Evolutionary conservation across 2,113 vertebrate genomes (phyloP).

Genomic region (Pycnonotus jocosus): DNA sequence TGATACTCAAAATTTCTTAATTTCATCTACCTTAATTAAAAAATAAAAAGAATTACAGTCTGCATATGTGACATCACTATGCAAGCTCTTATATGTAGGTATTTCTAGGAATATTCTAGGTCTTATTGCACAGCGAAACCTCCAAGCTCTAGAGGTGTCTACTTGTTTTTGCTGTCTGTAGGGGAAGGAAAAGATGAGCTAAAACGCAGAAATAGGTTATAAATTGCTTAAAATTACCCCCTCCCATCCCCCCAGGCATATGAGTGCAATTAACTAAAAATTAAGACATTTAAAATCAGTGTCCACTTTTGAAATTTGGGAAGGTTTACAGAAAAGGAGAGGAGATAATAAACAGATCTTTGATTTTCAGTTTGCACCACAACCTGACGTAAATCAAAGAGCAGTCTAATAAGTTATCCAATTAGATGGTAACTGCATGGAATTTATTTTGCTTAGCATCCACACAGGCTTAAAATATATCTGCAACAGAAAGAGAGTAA

Average conservation of each 20-base stretch:
- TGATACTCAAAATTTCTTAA: not conserved
- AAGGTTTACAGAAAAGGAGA: not conserved
- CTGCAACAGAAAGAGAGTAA: not conserved
- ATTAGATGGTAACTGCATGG: not conserved
- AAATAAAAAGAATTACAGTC: not conserved
- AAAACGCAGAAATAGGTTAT: not conserved
- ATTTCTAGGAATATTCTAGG: not conserved
- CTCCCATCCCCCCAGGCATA: rapidly evolving
- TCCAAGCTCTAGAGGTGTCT: not conserved
- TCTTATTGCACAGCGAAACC: not conserved
- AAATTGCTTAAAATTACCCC: not conserved
- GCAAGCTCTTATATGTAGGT: not conserved
- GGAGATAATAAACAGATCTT: not conserved
- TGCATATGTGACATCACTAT: not conserved
- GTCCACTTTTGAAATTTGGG: not conserved
- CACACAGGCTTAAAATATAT: not conserved
- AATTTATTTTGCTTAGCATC: not conserved
- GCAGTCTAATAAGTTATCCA: not conserved
- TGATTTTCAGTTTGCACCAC: not conserved
- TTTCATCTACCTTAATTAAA: not conserved
- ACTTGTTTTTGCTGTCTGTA: not conserved
- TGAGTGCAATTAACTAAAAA: not conserved
- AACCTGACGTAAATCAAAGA: not conserved
- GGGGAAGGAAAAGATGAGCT: not conserved
- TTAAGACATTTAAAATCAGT: not conserved